Conservation (phyloP, 2,888 invertebrate species). For the Alcis repandata region DNA sequence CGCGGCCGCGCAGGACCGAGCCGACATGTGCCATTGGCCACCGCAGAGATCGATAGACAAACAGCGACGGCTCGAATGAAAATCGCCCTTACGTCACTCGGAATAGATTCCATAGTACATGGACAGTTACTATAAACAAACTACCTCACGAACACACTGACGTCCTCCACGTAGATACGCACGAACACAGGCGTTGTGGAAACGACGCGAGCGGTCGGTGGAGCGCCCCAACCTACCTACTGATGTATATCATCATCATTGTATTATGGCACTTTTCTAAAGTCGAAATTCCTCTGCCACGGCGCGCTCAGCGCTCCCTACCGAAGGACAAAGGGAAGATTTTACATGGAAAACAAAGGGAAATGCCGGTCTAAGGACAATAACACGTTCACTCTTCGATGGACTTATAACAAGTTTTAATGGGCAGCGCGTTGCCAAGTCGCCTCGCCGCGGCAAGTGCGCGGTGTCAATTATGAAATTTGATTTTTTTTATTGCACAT, state of each 20-base stretch:
- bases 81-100: constrained; percentile 70
- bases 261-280: constrained; percentile 84
- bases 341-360: constrained; percentile 83
- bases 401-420: constrained; percentile 66
- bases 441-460: constrained; percentile 67
- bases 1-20: constrained; percentile 83
- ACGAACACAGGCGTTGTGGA: constrained; percentile 71
- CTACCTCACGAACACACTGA: constrained; percentile 81
- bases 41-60: constrained; percentile 88
- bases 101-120: constrained; percentile 73
- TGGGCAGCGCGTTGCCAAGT: constrained; percentile 76
- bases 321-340: constrained; percentile 83
- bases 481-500: constrained; percentile 64
- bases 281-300: constrained; percentile 82
- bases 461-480: constrained; percentile 77
- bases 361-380: constrained; percentile 75
- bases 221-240: constrained; percentile 71
- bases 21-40: constrained; percentile 89
- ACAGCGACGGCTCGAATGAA: constrained; percentile 84
- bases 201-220: constrained; percentile 80
- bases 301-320: constrained; percentile 79
- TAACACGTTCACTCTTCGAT: constrained; percentile 68
- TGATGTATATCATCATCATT: constrained; percentile 74
- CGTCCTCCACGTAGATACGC: constrained; percentile 76
- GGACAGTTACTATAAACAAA: constrained; percentile 87